A percentile compares a stretch with the other conserved stretches of the same genome.
Evolutionary conservation across 2,113 vertebrate genomes (phyloP).

Genomic region (Ophthalmolycus amberensis): DNA sequence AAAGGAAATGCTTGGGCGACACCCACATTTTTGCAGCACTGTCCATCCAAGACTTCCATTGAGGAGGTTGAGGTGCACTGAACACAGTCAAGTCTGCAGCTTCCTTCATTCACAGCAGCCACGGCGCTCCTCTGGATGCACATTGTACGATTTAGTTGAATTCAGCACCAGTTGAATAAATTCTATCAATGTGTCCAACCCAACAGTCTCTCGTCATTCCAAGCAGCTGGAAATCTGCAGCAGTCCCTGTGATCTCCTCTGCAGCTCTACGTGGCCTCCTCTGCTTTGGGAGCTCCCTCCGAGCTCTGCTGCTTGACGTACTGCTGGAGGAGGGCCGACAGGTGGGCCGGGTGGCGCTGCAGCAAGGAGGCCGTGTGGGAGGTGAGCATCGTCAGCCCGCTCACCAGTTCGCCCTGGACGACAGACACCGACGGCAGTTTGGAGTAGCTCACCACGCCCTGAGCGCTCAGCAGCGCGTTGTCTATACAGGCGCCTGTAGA

Average conservation of each 20-base stretch:
- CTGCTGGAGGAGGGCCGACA: slow-evolving; percentile 87
- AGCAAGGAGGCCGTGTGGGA: slow-evolving; percentile 85
- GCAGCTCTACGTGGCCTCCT: slow-evolving; percentile 61
- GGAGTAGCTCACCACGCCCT: slow-evolving; percentile 87
- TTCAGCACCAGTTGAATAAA: neutral
- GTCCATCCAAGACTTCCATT: slow-evolving; percentile 24
- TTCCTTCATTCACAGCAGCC: neutral
- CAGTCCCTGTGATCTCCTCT: slow-evolving; percentile 9
- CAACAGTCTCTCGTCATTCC: neutral
- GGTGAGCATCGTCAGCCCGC: slow-evolving; percentile 81
- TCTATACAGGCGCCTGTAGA: slow-evolving; percentile 90
- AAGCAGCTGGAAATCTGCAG: neutral
- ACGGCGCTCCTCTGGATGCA: neutral
- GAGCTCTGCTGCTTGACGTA: slow-evolving; percentile 82
- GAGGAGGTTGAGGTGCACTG: neutral
- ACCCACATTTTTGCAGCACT: slow-evolving; percentile 3
- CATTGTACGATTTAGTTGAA: neutral
- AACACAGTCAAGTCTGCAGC: slow-evolving; percentile 19
- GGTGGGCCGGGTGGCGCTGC: slow-evolving; percentile 79
- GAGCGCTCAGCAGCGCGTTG: slow-evolving; percentile 87
- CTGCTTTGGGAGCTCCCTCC: neutral
- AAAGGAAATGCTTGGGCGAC: neutral
- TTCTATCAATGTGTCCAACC: neutral
- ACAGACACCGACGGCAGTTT: slow-evolving; percentile 84
- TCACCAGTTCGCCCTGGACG: slow-evolving; percentile 84